These are phyloP conservation scores for Mohoua ochrocephala DNA, from an alignment of 2,113 vertebrate genomes.

Conservation along the genomic window DNA sequence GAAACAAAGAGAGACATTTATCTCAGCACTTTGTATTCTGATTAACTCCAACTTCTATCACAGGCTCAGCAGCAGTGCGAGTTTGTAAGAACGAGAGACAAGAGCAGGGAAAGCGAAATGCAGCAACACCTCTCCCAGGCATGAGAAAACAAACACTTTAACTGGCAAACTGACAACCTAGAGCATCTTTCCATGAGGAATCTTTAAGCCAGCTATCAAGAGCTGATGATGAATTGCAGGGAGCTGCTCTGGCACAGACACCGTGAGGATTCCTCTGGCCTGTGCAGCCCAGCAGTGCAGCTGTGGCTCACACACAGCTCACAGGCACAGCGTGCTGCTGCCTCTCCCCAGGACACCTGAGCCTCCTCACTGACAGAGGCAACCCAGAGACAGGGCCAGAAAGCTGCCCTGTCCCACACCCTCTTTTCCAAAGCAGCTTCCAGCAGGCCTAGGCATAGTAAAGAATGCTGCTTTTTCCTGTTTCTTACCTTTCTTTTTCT, in stretches of 20 bases:
- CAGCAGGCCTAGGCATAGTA: background rate
- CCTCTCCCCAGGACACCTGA: background rate
- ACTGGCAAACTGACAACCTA: background rate
- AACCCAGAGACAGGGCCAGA: background rate
- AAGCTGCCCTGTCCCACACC: background rate
- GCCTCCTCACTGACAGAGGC: background rate
- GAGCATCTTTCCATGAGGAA: background rate
- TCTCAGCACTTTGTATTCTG: background rate
- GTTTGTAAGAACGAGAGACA: background rate
- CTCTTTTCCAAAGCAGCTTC: background rate
- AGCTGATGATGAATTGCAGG: background rate
- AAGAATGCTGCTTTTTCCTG: background rate
- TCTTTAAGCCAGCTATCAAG: background rate
- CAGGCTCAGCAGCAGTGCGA: background rate
- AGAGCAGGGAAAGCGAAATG: background rate
- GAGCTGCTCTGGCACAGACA: background rate
- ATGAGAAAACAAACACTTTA: background rate
- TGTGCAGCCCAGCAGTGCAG: background rate
- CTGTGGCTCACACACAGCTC: background rate
- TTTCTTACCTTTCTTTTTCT: constrained; percentile 69
- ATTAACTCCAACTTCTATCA: background rate
- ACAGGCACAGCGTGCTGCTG: background rate
- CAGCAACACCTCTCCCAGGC: background rate
- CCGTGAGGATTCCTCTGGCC: background rate
- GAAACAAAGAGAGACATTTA: background rate